Base-by-base conservation (phyloP, 2,113 vertebrate genomes). In the Coracopsis vasa region DNA sequence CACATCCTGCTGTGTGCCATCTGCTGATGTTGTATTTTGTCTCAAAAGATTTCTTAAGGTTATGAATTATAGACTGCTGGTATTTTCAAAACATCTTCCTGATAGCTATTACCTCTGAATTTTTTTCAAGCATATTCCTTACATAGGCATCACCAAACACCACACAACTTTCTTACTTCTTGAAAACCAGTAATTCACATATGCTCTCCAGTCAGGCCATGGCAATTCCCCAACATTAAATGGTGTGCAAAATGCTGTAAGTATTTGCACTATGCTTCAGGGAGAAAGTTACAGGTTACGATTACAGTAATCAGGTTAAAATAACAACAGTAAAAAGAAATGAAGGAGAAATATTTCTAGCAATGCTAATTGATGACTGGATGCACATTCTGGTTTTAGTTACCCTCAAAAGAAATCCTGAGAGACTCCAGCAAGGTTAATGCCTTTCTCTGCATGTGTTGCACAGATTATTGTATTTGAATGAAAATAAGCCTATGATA, bases 301-400 rank as follows among this genome's bases (percentile, higher is more conserved):
- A 66, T 50, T 80, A 42, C 31, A 65, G 35, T 33, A 96, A 80
- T 61, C 64, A 90, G 51, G 74, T 88, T 77, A 91, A 41, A 96
- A 81, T 42, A 94, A 92, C 37, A 92, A 60, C 44, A 72, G 37
- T 13, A 85, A 70, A 75, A 94, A 80, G 25, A 95, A 91, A 90
- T 5, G 5, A 90, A 80, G 54, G 50, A 39, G 44, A 66, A 90
- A 67, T 50, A 72, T 41, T 77, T 56, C 58, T 37, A 72, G 53
- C 69, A 39, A 86, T 35, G 54, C 29, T 90, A 73, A 73, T 31
- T 73, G 82, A 24, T 71, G 69, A 79, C 66, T 72, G 41, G n/a
- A 80, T 62, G 81, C 15, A 11, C 18, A 12, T 87, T 84, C 79
- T 93, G 71, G 17, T 94, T 75, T 82, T 58, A 73, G 84, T 86